A percentile compares a stretch with the other conserved stretches of the same genome.
Conservation (phyloP, 2,797 vertebrate species). For the Cyclopterus lumpus region DNA sequence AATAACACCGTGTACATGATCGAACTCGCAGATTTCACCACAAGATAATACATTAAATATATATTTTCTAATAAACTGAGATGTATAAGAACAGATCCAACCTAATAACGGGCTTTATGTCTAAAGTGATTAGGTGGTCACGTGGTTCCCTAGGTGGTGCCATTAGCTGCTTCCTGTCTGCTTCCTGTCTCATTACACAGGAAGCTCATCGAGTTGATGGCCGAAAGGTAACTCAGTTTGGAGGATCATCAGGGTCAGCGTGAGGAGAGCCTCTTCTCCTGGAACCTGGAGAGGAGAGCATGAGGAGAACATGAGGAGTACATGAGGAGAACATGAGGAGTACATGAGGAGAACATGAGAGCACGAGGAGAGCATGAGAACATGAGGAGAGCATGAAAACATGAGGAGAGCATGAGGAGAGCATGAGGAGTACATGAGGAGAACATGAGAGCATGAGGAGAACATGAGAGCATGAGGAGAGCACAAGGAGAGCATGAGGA, state of each 20-base stretch:
- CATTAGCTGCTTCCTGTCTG: slow-evolving; percentile 46
- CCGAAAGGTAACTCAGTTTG: slow-evolving; percentile 6
- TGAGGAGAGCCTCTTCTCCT: background rate
- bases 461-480: too few relatives aligned
- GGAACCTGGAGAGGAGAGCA: too few relatives aligned
- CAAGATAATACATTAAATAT: background rate
- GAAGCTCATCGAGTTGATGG: slow-evolving; percentile 17
- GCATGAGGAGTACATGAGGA: too few relatives aligned
- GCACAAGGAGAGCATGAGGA: too few relatives aligned
- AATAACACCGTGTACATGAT: background rate
- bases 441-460: too few relatives aligned
- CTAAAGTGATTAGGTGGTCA: background rate
- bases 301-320: too few relatives aligned
- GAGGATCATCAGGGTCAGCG: background rate
- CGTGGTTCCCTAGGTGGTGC: background rate
- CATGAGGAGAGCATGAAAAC: too few relatives aligned
- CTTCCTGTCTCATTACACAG: slow-evolving; percentile 1
- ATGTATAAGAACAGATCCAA: too few relatives aligned
- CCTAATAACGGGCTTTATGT: accelerated
- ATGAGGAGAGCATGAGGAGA: too few relatives aligned
- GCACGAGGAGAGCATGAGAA: too few relatives aligned
- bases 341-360: too few relatives aligned
- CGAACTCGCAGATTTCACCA: background rate
- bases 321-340: too few relatives aligned
- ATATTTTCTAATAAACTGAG: background rate